Percentiles rank a stretch among this genome's conserved stretches.
Evolutionary conservation across 2,888 invertebrate species (phyloP).

Genomic region (Thera britannica): DNA sequence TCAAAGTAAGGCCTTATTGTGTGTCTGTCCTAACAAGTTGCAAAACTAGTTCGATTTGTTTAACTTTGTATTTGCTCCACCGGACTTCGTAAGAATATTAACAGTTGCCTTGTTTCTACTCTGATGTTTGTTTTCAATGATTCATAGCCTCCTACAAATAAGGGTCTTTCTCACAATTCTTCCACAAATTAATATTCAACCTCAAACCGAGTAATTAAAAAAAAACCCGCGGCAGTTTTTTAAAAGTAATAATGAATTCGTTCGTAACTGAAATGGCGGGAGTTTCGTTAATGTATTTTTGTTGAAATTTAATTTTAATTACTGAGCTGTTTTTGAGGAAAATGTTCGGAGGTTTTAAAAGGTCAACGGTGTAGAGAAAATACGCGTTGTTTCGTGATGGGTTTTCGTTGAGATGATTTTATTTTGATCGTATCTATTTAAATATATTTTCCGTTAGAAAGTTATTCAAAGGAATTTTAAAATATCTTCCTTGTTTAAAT

Average conservation of each 20-base stretch:
- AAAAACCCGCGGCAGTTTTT: constrained; percentile 53
- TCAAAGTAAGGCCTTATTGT: too few species aligned
- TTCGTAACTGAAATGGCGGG: constrained; percentile 56
- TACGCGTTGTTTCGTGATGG: not conserved
- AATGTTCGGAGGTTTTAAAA: constrained; percentile 24
- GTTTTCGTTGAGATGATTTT: not conserved
- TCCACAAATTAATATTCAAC: constrained; percentile 46
- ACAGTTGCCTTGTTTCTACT: not conserved
- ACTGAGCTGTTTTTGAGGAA: constrained; percentile 41
- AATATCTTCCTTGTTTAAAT: too few species aligned
- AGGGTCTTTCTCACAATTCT: constrained; percentile 14
- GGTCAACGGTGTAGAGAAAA: not conserved
- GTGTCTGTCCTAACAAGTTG: too few species aligned
- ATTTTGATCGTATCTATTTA: not conserved
- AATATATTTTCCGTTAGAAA: too few species aligned
- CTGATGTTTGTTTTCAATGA: not conserved
- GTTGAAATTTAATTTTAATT: constrained; percentile 40
- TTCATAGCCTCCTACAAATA: constrained; percentile 10
- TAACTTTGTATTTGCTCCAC: too few species aligned
- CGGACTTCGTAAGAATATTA: constrained; percentile 3
- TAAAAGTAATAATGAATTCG: constrained; percentile 67
- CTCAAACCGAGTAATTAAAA: constrained; percentile 56
- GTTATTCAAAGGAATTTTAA: too few species aligned
- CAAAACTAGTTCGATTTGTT: too few species aligned
- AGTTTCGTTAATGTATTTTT: constrained; percentile 45